Conservation (phyloP, 2,888 invertebrate genomes). For the Brachylomia viminalis region DNA sequence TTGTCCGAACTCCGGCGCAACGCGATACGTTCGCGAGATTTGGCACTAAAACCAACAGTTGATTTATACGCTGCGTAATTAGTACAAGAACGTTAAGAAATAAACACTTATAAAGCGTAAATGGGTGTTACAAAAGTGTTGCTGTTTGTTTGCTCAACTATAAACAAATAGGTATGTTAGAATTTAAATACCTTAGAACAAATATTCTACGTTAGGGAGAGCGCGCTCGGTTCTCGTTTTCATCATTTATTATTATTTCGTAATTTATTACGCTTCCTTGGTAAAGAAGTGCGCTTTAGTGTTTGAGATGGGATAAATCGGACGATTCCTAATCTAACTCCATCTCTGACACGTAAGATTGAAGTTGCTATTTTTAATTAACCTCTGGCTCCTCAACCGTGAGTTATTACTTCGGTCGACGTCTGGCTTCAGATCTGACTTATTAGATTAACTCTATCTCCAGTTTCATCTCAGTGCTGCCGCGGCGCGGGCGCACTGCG, state of each 20-base stretch:
- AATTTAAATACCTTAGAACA: constrained; percentile 36
- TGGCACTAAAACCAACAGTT: constrained; percentile 71
- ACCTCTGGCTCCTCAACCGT: constrained; percentile 88
- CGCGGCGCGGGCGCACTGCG: constrained; percentile 75
- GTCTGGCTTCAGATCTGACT: constrained; percentile 88
- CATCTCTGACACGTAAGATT: constrained; percentile 85
- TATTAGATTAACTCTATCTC: constrained; percentile 90
- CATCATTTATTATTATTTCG: constrained; percentile 51
- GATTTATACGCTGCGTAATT: constrained; percentile 76
- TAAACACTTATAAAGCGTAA: constrained; percentile 71
- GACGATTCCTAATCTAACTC: constrained; percentile 82
- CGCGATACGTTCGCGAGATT: constrained; percentile 70
- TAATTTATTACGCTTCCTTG: constrained; percentile 62
- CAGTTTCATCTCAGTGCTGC: constrained; percentile 83
- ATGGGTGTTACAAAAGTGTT: constrained; percentile 68
- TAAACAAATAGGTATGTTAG: constrained; percentile 44
- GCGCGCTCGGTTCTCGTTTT: constrained; percentile 33
- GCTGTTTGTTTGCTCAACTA: constrained; percentile 65
- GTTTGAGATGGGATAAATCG: constrained; percentile 77
- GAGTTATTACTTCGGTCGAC: constrained; percentile 88
- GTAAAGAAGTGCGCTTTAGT: constrained; percentile 64
- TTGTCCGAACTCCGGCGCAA: constrained; percentile 62
- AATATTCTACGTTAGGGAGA: constrained; percentile 25
- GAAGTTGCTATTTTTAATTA: constrained; percentile 90
- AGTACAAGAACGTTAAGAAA: constrained; percentile 77